phyloP scores from a whole-genome alignment of 2,113 vertebrate genomes.

The Prunella fulvescens region DNA sequence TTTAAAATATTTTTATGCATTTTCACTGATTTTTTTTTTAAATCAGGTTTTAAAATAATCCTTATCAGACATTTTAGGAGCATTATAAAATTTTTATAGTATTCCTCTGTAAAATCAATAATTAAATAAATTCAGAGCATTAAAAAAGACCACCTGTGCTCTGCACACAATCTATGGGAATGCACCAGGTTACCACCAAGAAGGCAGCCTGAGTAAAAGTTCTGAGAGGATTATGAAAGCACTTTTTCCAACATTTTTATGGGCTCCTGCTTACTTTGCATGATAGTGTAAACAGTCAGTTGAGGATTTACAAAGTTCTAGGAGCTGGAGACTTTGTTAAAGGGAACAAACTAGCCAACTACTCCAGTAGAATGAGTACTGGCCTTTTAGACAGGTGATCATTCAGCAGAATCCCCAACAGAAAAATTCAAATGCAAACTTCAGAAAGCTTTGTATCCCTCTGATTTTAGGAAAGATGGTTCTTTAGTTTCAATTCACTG shows the following conservation, averaged over 20 bases:
- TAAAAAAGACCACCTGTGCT: not conserved
- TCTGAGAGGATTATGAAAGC: not conserved
- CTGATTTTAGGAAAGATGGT: not conserved
- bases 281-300: not conserved
- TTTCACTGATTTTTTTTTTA: not conserved
- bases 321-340: not conserved
- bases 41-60: not conserved
- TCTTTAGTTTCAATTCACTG: not conserved
- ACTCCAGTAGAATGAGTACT: not conserved
- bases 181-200: not conserved
- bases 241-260: not conserved
- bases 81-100: not conserved
- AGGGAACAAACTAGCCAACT: not conserved
- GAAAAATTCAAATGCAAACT: not conserved
- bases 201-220: not conserved
- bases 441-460: not conserved
- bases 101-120: not conserved
- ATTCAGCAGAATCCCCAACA: not conserved
- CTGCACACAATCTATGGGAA: not conserved
- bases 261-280: not conserved
- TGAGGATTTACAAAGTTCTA: not conserved
- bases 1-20: not conserved
- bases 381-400: not conserved
- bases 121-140: not conserved
- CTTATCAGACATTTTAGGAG: not conserved